phyloP scores from a whole-genome alignment of 2,888 invertebrate genomes.

The Chouioia cunea region DNA sequence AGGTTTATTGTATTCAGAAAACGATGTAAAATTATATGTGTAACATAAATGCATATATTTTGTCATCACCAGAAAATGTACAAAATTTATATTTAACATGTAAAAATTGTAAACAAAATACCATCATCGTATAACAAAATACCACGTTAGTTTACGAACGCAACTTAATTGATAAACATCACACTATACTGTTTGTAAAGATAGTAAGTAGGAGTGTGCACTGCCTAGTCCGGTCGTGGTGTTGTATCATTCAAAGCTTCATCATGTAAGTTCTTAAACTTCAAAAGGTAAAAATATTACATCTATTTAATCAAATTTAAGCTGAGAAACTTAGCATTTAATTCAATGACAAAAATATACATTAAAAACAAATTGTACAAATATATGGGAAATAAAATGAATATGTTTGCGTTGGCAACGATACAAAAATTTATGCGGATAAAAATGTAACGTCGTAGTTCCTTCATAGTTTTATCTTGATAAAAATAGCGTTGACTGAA shows the following conservation, averaged over 20 bases:
- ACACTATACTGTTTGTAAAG: constrained; percentile 6
- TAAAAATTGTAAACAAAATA: constrained; percentile 27
- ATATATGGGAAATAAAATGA: too few species aligned
- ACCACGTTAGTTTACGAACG: background rate
- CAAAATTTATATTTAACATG: constrained; percentile 24
- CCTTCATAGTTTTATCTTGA: background rate
- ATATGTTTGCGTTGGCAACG: too few species aligned
- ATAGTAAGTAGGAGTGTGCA: constrained; percentile 15
- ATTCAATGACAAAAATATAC: too few species aligned
- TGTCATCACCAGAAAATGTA: constrained; percentile 19
- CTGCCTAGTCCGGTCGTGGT: constrained; percentile 29
- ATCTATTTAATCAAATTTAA: too few species aligned
- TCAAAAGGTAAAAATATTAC: too few species aligned
- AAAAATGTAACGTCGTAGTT: background rate
- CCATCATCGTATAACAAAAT: background rate
- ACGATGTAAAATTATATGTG: background rate
- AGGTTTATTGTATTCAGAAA: background rate
- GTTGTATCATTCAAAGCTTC: background rate
- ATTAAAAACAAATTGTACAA: too few species aligned
- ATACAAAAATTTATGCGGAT: too few species aligned
- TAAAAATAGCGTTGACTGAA: constrained; percentile 15
- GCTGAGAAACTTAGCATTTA: too few species aligned
- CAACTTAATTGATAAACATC: background rate
- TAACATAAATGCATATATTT: constrained; percentile 19
- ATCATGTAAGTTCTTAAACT: too few species aligned